Conservation (phyloP, 1,140 invertebrate species). For the Dinothrombium tinctorium region DNA sequence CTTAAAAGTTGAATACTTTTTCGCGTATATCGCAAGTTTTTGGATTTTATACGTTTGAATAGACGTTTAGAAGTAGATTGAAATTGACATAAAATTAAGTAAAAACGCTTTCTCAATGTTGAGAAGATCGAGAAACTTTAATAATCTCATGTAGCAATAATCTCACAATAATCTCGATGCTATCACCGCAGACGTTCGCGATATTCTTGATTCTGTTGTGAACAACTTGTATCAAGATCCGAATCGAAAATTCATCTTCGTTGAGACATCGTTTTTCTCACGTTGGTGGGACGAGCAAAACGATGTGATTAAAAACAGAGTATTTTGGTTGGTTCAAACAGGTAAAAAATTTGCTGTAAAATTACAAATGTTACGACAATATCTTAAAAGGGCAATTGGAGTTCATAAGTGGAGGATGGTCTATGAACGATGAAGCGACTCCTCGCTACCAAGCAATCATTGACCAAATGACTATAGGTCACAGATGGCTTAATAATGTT, state of each 20-base stretch:
- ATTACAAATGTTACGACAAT: no score
- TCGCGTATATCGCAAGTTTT: no score
- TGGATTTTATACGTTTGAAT: no score
- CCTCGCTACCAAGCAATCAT: constrained; percentile 77
- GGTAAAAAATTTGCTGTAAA: no score
- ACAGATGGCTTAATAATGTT: constrained; percentile 61
- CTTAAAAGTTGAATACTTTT: no score
- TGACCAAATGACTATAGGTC: constrained; percentile 88
- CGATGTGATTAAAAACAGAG: constrained; percentile 27
- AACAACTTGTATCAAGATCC: constrained; percentile 46
- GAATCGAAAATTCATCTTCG: constrained; percentile 33
- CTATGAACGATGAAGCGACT: constrained; percentile 93
- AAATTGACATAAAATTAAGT: no score
- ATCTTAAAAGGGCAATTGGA: constrained; percentile 66
- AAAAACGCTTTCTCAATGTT: no score
- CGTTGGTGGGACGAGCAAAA: constrained; percentile 65
- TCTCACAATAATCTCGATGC: no score
- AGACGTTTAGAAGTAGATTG: no score
- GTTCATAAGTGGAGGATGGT: constrained; percentile 88
- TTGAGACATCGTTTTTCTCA: constrained; percentile 64
- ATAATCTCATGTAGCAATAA: no score
- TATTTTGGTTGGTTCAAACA: constrained; percentile 20
- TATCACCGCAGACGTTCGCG: constrained; percentile 56
- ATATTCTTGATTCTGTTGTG: constrained; percentile 71
- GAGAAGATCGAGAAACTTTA: no score